Evolutionary conservation across 1,140 invertebrate species (phyloP).

Genomic region (Macrocentrus cingulum): DNA sequence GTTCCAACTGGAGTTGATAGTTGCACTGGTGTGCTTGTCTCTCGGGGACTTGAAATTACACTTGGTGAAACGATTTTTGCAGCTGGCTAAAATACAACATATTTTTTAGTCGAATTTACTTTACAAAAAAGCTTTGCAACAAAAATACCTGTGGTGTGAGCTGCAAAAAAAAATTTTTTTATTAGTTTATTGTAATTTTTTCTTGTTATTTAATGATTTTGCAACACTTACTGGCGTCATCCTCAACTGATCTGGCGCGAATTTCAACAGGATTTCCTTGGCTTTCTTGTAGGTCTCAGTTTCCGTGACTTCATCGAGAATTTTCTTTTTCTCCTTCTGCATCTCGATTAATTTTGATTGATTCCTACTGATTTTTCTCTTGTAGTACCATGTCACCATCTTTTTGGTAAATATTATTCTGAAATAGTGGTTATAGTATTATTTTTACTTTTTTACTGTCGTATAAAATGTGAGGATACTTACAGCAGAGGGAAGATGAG

Average conservation of each 20-base stretch:
- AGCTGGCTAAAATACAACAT: conserved; percentile 33
- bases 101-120: not conserved
- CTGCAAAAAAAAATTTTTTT: not conserved
- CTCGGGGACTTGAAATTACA: conserved; percentile 39
- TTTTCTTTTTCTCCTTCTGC: conserved; percentile 80
- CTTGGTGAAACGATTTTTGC: conserved; percentile 19
- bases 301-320: conserved; percentile 95
- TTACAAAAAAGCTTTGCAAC: no score
- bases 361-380: conserved; percentile 79
- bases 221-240: conserved; percentile 43
- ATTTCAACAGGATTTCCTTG: conserved; percentile 88
- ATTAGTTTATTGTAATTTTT: not conserved
- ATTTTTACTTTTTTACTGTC: no score
- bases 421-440: no score
- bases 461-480: no score
- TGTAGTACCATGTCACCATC: conserved; percentile 84
- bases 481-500: conserved; percentile 78
- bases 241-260: conserved; percentile 69
- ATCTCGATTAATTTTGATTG: conserved; percentile 74
- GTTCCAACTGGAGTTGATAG: conserved; percentile 28
- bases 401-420: conserved; percentile 81
- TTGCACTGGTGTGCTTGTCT: conserved; percentile 37
- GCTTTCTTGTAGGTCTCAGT: conserved; percentile 97
- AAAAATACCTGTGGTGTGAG: conserved; percentile 24
- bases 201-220: not conserved